These are phyloP conservation scores for Phyllopteryx taeniolatus DNA, from an alignment of 2,113 vertebrate species.

Conservation along the genomic window DNA sequence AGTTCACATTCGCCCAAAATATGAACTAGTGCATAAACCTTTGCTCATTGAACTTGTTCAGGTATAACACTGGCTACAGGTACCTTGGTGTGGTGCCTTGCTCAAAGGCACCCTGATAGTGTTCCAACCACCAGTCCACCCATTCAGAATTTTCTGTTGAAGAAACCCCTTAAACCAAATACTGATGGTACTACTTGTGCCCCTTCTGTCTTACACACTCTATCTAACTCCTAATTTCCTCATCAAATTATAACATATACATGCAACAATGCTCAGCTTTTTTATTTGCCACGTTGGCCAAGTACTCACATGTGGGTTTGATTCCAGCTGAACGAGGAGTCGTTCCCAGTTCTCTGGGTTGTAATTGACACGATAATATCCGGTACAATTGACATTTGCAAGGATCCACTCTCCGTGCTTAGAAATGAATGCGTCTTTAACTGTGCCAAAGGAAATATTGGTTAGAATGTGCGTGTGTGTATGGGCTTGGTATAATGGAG, in stretches of 20 bases:
- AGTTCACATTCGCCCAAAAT: no score
- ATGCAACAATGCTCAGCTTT: background rate
- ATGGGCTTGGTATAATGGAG: no score
- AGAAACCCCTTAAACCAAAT: background rate
- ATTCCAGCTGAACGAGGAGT: constrained; percentile 73
- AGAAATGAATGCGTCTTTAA: background rate
- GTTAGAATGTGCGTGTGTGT: no score
- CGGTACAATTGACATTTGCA: constrained; percentile 78
- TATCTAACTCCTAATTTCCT: background rate
- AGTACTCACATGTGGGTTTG: constrained; percentile 49
- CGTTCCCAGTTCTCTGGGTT: constrained; percentile 81
- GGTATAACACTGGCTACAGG: background rate
- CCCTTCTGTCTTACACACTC: background rate
- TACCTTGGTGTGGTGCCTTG: background rate
- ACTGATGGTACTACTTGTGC: background rate
- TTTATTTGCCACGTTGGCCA: background rate
- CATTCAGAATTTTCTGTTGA: background rate
- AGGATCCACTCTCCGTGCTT: constrained; percentile 74
- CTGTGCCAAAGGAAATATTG: constrained; percentile 46
- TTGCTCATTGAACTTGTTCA: no score
- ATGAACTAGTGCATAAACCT: no score
- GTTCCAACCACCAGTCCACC: background rate
- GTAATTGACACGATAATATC: constrained; percentile 92
- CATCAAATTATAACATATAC: background rate
- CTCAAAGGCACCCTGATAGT: background rate